These are phyloP conservation scores for Callyntrura sp. DNA, from an alignment of 2,888 invertebrate genomes.

Conservation along the genomic window DNA sequence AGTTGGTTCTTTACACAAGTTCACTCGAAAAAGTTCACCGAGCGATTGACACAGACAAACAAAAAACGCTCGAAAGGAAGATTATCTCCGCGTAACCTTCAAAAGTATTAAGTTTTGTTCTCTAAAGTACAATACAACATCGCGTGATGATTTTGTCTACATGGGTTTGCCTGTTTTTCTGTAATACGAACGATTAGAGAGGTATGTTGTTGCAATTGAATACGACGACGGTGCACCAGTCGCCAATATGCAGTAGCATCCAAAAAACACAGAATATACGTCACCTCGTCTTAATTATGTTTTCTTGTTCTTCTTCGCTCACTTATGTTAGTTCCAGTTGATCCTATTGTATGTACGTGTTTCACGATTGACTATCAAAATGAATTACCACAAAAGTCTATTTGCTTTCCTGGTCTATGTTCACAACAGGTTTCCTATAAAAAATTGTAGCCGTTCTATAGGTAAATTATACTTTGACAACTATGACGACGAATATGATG, in stretches of 20 bases:
- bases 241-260: background rate
- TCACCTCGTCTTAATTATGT: background rate
- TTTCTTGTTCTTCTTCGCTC: background rate
- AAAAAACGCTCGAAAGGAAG: slow-evolving; percentile 4
- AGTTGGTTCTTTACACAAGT: background rate
- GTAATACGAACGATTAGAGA: too few relatives aligned
- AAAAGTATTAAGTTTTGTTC: background rate
- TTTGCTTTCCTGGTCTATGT: slow-evolving; percentile 33
- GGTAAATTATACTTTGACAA: too few relatives aligned
- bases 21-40: slow-evolving; percentile 26
- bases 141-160: slow-evolving; percentile 3
- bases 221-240: background rate
- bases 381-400: background rate
- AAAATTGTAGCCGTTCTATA: background rate
- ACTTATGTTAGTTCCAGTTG: background rate
- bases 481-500: background rate
- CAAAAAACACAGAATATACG: background rate
- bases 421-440: slow-evolving; percentile 41
- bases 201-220: background rate
- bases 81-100: slow-evolving; percentile 16
- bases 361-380: background rate
- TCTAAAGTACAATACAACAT: background rate
- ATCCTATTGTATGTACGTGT: background rate
- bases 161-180: background rate
- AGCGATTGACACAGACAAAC: slow-evolving; percentile 41